A percentile compares a stretch with the other conserved stretches of the same genome.
phyloP scores from a whole-genome alignment of 2,888 invertebrate species.

The Sinotaia quadrata region DNA sequence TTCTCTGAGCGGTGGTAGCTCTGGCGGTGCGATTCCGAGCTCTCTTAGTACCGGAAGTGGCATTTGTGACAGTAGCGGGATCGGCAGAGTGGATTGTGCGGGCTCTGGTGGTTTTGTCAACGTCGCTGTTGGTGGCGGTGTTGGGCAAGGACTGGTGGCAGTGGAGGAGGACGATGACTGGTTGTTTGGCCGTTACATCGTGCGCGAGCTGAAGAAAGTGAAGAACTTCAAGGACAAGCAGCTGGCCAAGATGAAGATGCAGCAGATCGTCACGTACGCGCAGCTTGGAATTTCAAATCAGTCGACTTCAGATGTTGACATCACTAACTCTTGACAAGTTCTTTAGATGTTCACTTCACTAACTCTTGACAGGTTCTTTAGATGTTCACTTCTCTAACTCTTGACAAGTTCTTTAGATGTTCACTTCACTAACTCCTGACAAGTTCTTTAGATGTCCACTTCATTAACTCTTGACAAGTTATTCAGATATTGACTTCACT shows the following conservation, averaged over 20 bases:
- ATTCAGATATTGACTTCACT: no score
- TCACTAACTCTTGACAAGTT: neutral
- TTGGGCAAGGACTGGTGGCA: neutral
- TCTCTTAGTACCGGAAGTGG: neutral
- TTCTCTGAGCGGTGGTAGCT: no score
- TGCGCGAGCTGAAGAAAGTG: constrained; percentile 24
- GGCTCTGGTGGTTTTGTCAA: neutral
- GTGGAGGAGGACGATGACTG: constrained; percentile 26
- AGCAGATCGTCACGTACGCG: constrained; percentile 25
- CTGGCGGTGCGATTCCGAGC: neutral
- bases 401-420: no score
- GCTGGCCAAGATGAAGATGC: constrained; percentile 22
- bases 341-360: no score
- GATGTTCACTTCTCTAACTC: no score
- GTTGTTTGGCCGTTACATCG: constrained; percentile 22
- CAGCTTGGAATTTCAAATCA: constrained; percentile 16
- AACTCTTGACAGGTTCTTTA: no score
- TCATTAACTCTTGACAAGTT: no score
- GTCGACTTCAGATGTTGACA: neutral
- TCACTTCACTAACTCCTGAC: no score
- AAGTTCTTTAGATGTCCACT: no score
- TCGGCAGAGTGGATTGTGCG: neutral
- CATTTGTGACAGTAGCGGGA: neutral
- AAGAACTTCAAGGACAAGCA: constrained; percentile 23
- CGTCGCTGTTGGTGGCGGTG: neutral